A percentile compares a stretch with the other conserved stretches of the same genome.
These are phyloP conservation scores for Rhombomys opimus DNA, from an alignment of 2,113 vertebrate species.

Conservation along the genomic window DNA sequence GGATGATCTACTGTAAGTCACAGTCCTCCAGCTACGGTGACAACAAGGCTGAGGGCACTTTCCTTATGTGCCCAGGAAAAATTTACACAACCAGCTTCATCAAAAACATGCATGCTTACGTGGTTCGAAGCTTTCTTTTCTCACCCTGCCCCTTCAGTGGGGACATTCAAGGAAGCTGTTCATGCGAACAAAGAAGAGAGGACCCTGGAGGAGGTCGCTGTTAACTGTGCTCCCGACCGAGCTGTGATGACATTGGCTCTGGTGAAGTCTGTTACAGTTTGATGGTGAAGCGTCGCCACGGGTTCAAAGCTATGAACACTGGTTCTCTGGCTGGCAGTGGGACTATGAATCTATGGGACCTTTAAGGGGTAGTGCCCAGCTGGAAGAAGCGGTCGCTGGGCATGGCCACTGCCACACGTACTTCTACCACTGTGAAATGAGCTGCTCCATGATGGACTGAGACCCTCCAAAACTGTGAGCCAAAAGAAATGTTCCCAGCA, in stretches of 20 bases:
- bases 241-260: neutral
- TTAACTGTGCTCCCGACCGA: neutral
- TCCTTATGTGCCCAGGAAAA: conserved; percentile 2
- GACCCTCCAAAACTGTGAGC: neutral
- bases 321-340: neutral
- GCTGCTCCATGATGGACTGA: neutral
- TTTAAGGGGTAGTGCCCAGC: neutral
- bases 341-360: neutral
- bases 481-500: neutral
- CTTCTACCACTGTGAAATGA: neutral
- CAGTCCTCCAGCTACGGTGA: neutral
- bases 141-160: neutral
- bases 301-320: neutral
- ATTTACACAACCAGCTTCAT: neutral
- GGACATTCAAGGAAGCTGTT: neutral
- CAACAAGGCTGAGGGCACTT: neutral
- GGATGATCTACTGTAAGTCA: conserved; percentile 43
- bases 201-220: neutral
- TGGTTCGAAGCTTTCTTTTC: accelerated
- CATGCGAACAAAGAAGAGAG: neutral
- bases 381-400: neutral
- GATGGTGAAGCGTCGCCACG: neutral
- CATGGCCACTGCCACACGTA: too few species aligned
- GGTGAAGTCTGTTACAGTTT: neutral
- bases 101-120: accelerated